Base-by-base conservation (phyloP, 2,113 vertebrate genomes). In the Pedetes capensis region DNA sequence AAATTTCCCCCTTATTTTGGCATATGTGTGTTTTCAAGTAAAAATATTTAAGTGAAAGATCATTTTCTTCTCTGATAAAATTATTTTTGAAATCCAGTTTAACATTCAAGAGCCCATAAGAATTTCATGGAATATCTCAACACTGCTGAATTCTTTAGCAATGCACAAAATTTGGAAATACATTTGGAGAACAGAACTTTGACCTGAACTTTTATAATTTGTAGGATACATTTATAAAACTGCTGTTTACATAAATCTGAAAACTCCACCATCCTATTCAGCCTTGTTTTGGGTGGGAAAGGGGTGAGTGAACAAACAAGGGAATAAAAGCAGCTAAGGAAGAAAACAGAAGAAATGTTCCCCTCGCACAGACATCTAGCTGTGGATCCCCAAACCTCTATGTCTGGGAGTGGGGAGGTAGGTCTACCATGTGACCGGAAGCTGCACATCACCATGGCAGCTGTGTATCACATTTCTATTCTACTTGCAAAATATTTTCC, bases 1-100 rank as follows among this genome's bases (percentile, higher is more conserved):
- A 27, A 76, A 51, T 85, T 57, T 72, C n/a, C 83, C 76, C 39
- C n/a, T 92, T 87, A 42, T 59, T 93, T 85, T 86, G 72, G 53
- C 20, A 68, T 71, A 63, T 8, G 39, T 79, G 42, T 84, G 13
- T 9, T 57, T 93, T 72, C 68, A 92, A 79, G 57, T 74, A 96
- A 79, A 95, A 96, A 75, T 16, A 75, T 69, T 78, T 79, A 82
- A 81, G n/a, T 61, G 66, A 17, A 49, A 25, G 2, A 6, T 83
- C 16, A 72, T 89, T 86, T 94, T 49, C 12, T 80, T 87, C 91
- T 85, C n/a, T 57, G 25, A 86, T 59, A 83, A 91, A 91, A 89
- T 53, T 37, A 83, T 53, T 95, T 94, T 84, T 66, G n/a, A 20
- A 81, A 55, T 51, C 55, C 32, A 86, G 57, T 74, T 44, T 66